Percentiles rank a stretch among this genome's conserved stretches.
phyloP scores from a whole-genome alignment of 2,113 vertebrate species.

The Tursiops truncatus region DNA sequence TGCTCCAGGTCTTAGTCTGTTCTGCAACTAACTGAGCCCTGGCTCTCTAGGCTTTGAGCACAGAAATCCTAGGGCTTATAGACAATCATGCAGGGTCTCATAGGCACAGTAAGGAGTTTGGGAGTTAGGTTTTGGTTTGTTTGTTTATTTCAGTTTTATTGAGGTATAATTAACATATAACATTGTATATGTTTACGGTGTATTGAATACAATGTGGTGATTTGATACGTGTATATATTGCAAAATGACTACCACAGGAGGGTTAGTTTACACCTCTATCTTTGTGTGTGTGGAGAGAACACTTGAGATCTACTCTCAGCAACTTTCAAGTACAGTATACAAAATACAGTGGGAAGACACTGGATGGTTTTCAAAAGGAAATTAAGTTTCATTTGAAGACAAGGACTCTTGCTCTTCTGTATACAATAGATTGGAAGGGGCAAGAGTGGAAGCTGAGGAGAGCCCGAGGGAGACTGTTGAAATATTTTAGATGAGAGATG shows the following conservation, averaged over 20 bases:
- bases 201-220: background rate
- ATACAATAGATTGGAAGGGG: background rate
- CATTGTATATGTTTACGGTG: background rate
- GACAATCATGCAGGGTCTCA: background rate
- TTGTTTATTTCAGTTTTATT: background rate
- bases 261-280: background rate
- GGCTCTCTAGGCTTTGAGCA: background rate
- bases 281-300: background rate
- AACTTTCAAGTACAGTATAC: background rate
- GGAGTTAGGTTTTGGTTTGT: background rate
- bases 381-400: slow-evolving; percentile 12
- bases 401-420: background rate
- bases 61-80: background rate
- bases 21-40: background rate
- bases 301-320: background rate
- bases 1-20: background rate
- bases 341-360: background rate
- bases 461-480: background rate
- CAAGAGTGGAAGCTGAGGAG: background rate
- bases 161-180: background rate
- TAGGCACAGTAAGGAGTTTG: background rate
- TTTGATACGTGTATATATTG: background rate
- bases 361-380: background rate
- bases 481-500: background rate
- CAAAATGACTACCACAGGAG: background rate